Base-by-base conservation (phyloP, 2,888 invertebrate genomes). In the Ethmia dodecea region DNA sequence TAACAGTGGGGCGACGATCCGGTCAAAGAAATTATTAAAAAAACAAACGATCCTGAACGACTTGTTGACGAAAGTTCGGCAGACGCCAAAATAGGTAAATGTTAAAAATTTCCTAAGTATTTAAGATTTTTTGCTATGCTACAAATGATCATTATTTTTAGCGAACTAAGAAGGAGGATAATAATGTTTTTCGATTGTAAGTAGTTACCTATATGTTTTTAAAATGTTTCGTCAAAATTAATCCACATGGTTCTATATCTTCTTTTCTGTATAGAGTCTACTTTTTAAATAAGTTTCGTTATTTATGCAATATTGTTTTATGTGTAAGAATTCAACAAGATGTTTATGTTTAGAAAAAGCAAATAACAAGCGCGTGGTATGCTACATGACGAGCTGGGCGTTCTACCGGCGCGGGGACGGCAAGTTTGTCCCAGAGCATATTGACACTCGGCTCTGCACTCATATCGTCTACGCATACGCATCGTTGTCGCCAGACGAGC, bases 401-500 rank as follows among this genome's bases (percentile, higher is more conserved):
- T 92, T 94, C 74, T 94, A 96, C 60, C 88, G 96, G 37, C 92
- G 93, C 49, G 91, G 89, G 0, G 93, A 93, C 36, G 95, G 94
- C 3, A 92, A 94, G 70, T 97, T 94, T 65, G 92, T 93, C 0
- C 96, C 96, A 0, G 96, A 96, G 72, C 90, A 94, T 49, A 81
- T 96, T 1, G 94, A 96, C 55, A 88, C 92, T 0, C 84, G 89
- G 33, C 88, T 97, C 0, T 98, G 98, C 63, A 96, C 96, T 0
- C 95, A 96, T 52, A 78, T 97, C 0, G 90, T 97, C 10, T 97
- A 97, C 56, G 96, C 97, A 0, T 97, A 96, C 60, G 95, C 95
- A 1, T 93, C 93, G 14, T 81, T 97, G 34, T 93, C 96, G 55
- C 93, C 95, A 0, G 92, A 94, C 46, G 92, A 90, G 8, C 86